Base-by-base conservation (phyloP, 1,140 invertebrate species). In the Drosophila biarmipes region DNA sequence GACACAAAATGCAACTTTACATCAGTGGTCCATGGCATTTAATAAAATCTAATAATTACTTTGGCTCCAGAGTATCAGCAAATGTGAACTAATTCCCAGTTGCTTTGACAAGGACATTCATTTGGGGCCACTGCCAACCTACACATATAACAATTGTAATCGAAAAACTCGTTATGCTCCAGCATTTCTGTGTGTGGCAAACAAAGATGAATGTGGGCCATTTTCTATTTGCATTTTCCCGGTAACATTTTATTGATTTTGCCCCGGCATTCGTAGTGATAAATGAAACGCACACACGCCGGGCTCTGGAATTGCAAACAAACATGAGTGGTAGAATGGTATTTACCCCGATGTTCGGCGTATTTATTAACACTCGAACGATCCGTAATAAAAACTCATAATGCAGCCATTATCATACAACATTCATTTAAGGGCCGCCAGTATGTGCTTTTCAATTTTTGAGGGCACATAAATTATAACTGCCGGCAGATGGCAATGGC, bases 161-260 rank as follows among this genome's bases (percentile, higher is more conserved):
- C 42, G 40, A 52, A 57, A 78, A 78, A 78, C 68, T 72, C 45
- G 57, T 69, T 64, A 77, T 77, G 66, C 63, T 55, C 17, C 63
- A 42, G 64, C 42, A 56, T 82, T 42, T 61, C 49, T 59, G 42
- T 74, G 59, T 72, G 51, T 34, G 48, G 80, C 62, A 79, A 74
- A 69, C 66, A 69, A 68, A 68, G 66, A 84, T 80, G 77, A 69
- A 54, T 73, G 55, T 58, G 40, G 46, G 49, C 49, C 35, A 46
- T 55, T 73, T 63, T 63, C 71, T 80, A 86, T 85, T 85, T 86
- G 66, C 77, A 80, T 80, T 69, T 59, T 51, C 35, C 72, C 52
- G 72, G 72, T 51, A 59, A 80, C 67, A 77, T 80, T 74, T 74
- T 86, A 85, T 85, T 77, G 77, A 85, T 86, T 85, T 68, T 54